Evolutionary conservation across 2,888 invertebrate species (phyloP), one percentile per base, ranked within the genome.

Genomic region (Temnothorax rugatulus): DNA sequence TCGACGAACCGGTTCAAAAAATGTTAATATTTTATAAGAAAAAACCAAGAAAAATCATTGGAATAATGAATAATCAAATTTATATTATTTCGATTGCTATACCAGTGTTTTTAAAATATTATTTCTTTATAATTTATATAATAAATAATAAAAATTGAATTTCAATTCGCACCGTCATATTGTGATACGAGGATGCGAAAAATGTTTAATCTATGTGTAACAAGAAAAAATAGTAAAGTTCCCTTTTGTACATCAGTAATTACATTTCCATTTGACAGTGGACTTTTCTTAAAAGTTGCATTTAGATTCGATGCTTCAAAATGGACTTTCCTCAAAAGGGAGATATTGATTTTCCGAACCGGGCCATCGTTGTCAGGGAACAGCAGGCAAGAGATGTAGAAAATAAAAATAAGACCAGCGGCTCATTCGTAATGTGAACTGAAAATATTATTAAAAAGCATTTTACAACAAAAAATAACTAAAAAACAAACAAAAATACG

Each of bases 391-490:
- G 68, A 84, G 81, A 66, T 25, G 63, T 59, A 73, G 44, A 86
- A 59, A 82, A 84, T 81, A 90, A 84, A 91, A 90, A 83, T 89
- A 91, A 93, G 87, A 93, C 91, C 90, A 93, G 91, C 90, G 5
- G 90, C 91, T 89, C 81, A 89, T 93, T 18, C 73, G 91, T 95
- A 94, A 94, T 95, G 92, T 93, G 95, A 95, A 95, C 94, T 94
- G 94, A 94, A 95, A 95, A 95, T 95, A 95, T 95, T 95, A 95
- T 95, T 95, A 94, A 95, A 95, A 95, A 95, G 95, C 95, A 95
- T 95, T 94, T 94, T 95, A 95, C 95, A 95, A 95, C 95, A 95
- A 94, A 95, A 95, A 94, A 94, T 94, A 94, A 94, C 93, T 94
- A 94, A 94, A 94, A 94, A 95, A 94, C 94, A 95, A 95, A 95